phyloP scores from a whole-genome alignment of 2,888 invertebrate species.

The Molanna angustata region DNA sequence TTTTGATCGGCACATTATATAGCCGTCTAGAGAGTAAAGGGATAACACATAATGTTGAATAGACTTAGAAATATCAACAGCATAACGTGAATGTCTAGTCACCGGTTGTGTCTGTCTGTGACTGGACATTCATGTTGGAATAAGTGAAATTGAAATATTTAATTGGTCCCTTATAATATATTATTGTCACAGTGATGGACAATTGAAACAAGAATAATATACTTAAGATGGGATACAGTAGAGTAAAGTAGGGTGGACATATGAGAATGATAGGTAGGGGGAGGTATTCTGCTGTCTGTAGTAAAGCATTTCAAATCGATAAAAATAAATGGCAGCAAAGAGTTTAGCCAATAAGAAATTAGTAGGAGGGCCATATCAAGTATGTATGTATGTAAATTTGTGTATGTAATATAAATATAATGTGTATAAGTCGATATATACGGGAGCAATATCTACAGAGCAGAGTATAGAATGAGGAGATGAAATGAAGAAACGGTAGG shows the following conservation, averaged over 20 bases:
- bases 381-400: slow-evolving; percentile 3
- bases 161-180: too few species aligned
- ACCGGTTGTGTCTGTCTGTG: slow-evolving; percentile 17
- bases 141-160: too few species aligned
- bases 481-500: slow-evolving; percentile 45
- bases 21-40: slow-evolving; percentile 68
- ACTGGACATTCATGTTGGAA: slow-evolving; percentile 22
- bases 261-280: slow-evolving; percentile 18
- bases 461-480: slow-evolving; percentile 40
- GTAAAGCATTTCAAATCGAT: slow-evolving; percentile 23
- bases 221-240: too few species aligned
- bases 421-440: slow-evolving; percentile 10
- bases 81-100: slow-evolving; percentile 25
- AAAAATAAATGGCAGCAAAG: slow-evolving; percentile 14
- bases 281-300: slow-evolving; percentile 31
- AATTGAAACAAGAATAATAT: too few species aligned
- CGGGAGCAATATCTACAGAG: slow-evolving; percentile 46
- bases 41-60: slow-evolving; percentile 49
- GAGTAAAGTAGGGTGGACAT: slow-evolving; percentile 18
- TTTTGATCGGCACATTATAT: slow-evolving; percentile 61
- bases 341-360: slow-evolving; percentile 30
- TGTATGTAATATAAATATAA: not conserved
- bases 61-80: slow-evolving; percentile 26
- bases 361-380: slow-evolving; percentile 28
- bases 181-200: too few species aligned